These are phyloP conservation scores for Carapus acus DNA, from an alignment of 2,797 vertebrate species.

Conservation along the genomic window DNA sequence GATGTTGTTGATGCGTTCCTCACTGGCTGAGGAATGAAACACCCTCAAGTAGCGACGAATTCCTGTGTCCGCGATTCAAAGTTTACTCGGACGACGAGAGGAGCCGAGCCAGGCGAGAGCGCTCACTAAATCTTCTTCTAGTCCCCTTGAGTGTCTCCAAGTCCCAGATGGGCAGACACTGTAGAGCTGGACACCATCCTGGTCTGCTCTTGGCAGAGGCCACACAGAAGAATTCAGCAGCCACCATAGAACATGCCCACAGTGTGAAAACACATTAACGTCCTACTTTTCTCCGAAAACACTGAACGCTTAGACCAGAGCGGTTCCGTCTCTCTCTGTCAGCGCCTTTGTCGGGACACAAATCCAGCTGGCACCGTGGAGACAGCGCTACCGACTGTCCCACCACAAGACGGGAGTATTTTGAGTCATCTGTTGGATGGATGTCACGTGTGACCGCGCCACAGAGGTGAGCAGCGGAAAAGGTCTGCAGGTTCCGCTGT, in stretches of 20 bases:
- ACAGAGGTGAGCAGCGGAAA: constrained; percentile 26
- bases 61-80: no score
- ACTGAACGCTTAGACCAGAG: constrained; percentile 32
- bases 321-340: constrained; percentile 18
- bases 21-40: no score
- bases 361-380: constrained; percentile 36
- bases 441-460: constrained; percentile 29
- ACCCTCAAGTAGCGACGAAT: no score
- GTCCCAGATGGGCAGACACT: no score
- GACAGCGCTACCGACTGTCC: constrained; percentile 12
- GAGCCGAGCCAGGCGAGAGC: no score
- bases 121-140: no score
- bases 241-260: no score
- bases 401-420: constrained; percentile 15
- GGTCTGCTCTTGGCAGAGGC: neutral
- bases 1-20: no score
- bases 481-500: constrained; percentile 28
- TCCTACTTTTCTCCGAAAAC: constrained; percentile 33
- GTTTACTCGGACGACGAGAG: no score
- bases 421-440: constrained; percentile 18
- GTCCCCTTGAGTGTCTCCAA: no score
- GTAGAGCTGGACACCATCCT: neutral
- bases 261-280: constrained; percentile 14
- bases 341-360: constrained; percentile 41
- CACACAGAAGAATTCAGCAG: no score